Base-by-base conservation (phyloP, 2,888 invertebrate species). In the Punctoribates punctum region DNA sequence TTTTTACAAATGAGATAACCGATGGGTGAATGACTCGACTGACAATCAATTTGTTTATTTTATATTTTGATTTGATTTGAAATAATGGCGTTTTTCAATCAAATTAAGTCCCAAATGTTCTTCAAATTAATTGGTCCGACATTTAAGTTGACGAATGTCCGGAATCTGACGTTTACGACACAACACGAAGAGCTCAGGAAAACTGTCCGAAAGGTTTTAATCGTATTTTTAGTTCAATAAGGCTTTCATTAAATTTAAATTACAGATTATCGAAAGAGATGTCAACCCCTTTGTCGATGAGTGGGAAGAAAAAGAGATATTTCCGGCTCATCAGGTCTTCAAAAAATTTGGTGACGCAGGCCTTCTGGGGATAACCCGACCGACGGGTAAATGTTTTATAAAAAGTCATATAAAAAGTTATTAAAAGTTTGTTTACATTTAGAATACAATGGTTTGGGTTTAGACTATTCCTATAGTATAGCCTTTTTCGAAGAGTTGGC, bases 391-490 rank as follows among this genome's bases (percentile, higher is more conserved):
- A 20, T n/a, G 34, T n/a, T 34, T 13, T 34, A 46, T 51, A 51
- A 15, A 4, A 17, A 51, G 4, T 4, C 4, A 8, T 5, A 11
- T 20, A 5, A 25, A 20, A n/a, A 70, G n/a, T 42, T 13, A 25
- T 25, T 29, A 25, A 25, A 27, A 9, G 6, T 86, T 29, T 42
- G 34, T 9, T 23, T 25, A 70, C 38, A 1, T 34, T 8, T 13
- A 73, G 87, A 86, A 78, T 87, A 86, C 82, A 87, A 87, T 34
- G 87, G 87, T 4, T 82, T 87, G 57, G 88, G 86, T 1, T 81
- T 87, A 77, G 87, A 87, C 81, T 88, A 85, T 81, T 84, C 85
- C 27, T 87, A 85, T 82, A 83, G 84, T 75, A 81, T 86, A 17
- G 87, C 87, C 2, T 83, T 86, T 38, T 83, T 85, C 25, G 88